These are phyloP conservation scores for Pelobates fuscus DNA, from an alignment of 2,113 vertebrate species.

Conservation along the genomic window DNA sequence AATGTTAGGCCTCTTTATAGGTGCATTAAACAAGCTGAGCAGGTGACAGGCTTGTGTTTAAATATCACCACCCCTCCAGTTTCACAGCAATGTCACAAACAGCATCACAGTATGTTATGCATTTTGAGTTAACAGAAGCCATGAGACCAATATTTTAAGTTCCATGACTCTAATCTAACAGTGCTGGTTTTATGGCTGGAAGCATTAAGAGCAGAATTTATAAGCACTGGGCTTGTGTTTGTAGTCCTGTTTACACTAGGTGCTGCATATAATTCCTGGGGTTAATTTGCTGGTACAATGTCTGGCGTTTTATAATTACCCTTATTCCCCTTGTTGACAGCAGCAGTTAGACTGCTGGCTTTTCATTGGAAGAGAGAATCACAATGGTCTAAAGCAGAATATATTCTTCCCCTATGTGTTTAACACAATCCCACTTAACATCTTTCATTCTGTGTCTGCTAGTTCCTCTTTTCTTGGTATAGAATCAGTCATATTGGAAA, in stretches of 20 bases:
- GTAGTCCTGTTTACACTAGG: slow-evolving; percentile 8
- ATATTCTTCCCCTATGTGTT: not conserved
- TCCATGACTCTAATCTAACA: slow-evolving; percentile 14
- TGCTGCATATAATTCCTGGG: slow-evolving; percentile 5
- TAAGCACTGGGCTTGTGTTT: not conserved
- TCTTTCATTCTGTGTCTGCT: not conserved
- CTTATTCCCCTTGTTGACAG: slow-evolving; percentile 27
- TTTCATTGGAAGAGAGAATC: not conserved
- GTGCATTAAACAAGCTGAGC: slow-evolving; percentile 37
- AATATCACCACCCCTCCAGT: slow-evolving; percentile 18
- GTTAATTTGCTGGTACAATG: slow-evolving; percentile 30
- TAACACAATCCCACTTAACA: slow-evolving; percentile 7
- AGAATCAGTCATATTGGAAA: slow-evolving; percentile 12
- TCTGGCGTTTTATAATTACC: slow-evolving; percentile 29
- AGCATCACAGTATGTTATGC: slow-evolving; percentile 1
- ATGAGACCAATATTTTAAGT: not conserved
- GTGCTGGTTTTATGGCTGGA: slow-evolving; percentile 9
- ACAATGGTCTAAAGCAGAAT: no score
- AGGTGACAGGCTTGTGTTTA: slow-evolving; percentile 29
- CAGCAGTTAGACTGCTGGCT: not conserved
- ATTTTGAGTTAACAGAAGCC: not conserved
- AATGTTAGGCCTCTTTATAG: slow-evolving; percentile 28
- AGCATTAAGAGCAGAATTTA: slow-evolving; percentile 28
- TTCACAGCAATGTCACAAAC: slow-evolving; percentile 27
- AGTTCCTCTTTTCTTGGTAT: not conserved